Evolutionary conservation across 2,113 vertebrate genomes (phyloP).

Genomic region (Eurypyga helias): DNA sequence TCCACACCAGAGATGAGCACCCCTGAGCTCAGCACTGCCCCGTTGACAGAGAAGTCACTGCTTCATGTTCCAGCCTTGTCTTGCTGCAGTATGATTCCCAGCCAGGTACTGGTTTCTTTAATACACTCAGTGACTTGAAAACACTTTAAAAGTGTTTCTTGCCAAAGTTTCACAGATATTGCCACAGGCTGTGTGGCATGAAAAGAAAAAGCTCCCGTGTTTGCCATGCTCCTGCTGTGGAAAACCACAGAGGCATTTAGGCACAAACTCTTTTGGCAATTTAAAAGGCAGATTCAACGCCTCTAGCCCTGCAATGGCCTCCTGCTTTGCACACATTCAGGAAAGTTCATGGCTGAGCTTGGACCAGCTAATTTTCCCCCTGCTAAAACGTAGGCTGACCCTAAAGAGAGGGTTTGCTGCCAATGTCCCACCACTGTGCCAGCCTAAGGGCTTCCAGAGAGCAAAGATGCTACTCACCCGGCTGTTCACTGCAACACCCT

Average conservation of each 20-base stretch:
- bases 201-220: background rate
- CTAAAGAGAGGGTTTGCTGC: background rate
- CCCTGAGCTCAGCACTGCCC: background rate
- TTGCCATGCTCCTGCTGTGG: background rate
- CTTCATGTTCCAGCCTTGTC: background rate
- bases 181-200: background rate
- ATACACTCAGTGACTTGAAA: background rate
- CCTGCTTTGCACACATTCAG: background rate
- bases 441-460: background rate
- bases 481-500: rapidly evolving
- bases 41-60: rapidly evolving
- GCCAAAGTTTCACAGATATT: background rate
- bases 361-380: background rate
- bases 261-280: background rate
- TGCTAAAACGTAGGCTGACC: background rate
- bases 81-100: background rate
- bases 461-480: background rate
- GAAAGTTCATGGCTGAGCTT: background rate
- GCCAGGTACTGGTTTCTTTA: background rate
- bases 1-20: background rate
- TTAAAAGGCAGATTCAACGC: background rate
- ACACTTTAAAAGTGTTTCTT: background rate
- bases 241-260: background rate
- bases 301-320: background rate
- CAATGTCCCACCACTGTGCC: background rate